A percentile compares a stretch with the other conserved stretches of the same genome.
Evolutionary conservation across 1,140 invertebrate species (phyloP).

Genomic region (Drosophila carrolli): DNA sequence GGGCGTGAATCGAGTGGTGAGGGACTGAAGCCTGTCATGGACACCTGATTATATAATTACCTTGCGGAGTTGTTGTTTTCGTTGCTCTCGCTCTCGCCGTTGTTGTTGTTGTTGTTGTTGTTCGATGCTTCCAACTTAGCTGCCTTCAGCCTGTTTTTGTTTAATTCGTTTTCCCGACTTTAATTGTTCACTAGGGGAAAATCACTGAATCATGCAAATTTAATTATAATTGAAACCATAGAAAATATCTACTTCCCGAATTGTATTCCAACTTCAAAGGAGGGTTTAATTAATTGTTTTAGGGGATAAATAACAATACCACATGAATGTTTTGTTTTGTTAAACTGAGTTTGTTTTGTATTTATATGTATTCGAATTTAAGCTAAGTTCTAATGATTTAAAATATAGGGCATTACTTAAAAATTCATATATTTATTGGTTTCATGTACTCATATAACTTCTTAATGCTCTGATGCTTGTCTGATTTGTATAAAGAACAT

Average conservation of each 20-base stretch:
- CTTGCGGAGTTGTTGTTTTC: slow-evolving; percentile 34
- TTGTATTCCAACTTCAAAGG: too few relatives aligned
- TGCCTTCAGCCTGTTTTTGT: slow-evolving; percentile 28
- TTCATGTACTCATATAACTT: too few relatives aligned
- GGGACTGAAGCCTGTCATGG: slow-evolving; percentile 52
- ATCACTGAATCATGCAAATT: not conserved
- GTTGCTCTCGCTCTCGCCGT: slow-evolving; percentile 10
- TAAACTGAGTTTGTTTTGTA: too few relatives aligned
- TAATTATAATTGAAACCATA: not conserved
- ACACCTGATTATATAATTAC: slow-evolving; percentile 74
- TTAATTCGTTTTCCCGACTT: slow-evolving; percentile 5
- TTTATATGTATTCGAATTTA: too few relatives aligned
- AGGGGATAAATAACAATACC: too few relatives aligned
- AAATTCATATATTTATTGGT: too few relatives aligned
- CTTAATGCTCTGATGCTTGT: too few relatives aligned
- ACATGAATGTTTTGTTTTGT: too few relatives aligned
- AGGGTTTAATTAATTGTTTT: too few relatives aligned
- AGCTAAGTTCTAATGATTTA: too few relatives aligned
- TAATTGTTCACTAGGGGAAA: slow-evolving; percentile 27
- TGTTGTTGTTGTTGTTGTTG: slow-evolving; percentile 21
- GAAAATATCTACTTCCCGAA: not conserved
- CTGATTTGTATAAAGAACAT: too few relatives aligned
- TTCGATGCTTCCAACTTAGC: slow-evolving; percentile 26
- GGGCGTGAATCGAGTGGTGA: not conserved
- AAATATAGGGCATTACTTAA: too few relatives aligned